Base-by-base conservation (phyloP, 2,113 vertebrate genomes). In the Engraulis encrasicolus region DNA sequence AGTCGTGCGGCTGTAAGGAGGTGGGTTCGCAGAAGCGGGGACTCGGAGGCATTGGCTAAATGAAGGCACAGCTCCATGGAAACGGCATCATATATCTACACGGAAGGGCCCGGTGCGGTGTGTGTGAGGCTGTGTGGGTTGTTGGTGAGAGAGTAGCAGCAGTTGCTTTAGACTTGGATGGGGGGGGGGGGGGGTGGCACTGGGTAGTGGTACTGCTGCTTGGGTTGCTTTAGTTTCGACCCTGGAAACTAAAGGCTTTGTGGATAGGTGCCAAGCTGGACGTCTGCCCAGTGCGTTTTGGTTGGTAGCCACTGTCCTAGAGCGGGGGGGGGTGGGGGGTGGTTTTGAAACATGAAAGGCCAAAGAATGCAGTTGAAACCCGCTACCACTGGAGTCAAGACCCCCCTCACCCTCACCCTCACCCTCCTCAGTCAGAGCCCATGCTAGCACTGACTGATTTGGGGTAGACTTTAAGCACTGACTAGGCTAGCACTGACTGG, bases 81-180 rank as follows among this genome's bases (percentile, higher is more conserved):
- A 93, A 95, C 91, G 92, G 93, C 93, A 93, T 93, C 92, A 92
- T 94, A 94, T 94, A 93, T 94, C 94, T 93, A 90, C 85, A 84
- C 89, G 82, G 89, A 92, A 86, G 87, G 88, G 88, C 89, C 9
- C 40, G 3, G 85, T 79, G 87, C 4, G n/a, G 2, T 87, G 87
- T 90, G 86, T 85, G 58, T 88, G 90, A 89, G 85, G 88, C 78
- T 54, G 23, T 36, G n/a, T 37, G 49, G 0, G 79, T 49, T 9
- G 23, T 27, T 23, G 23, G 23, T 71, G 61, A 27, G 15, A 11
- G 27, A 34, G 23, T 6, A 27, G 58, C 58, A 61, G 58, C 6
- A 61, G 58, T 61, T 61, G 81, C 83, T 81, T 86, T 81, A 77
- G 79, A 61, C 86, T 77, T 78, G 71, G 78, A 66, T 84, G 37